Conservation (phyloP, 2,888 invertebrate genomes). For the Mythimna loreyi region DNA sequence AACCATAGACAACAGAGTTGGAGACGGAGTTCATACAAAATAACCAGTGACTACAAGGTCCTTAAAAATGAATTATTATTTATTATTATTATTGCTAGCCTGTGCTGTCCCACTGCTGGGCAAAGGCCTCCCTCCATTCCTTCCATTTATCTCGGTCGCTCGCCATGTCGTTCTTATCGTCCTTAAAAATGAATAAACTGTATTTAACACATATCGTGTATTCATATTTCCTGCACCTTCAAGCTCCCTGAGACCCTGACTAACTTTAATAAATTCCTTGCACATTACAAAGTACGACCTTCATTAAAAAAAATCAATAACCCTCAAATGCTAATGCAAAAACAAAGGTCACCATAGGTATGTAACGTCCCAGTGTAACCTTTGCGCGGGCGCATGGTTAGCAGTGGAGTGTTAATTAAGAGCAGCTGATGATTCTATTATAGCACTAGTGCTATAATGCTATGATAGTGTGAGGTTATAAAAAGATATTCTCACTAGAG, state of each 20-base stretch:
- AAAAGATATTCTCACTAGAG: too few relatives aligned
- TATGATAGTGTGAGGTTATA: not conserved
- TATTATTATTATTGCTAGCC: too few relatives aligned
- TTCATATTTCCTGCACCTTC: conserved; percentile 10
- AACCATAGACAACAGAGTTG: too few relatives aligned
- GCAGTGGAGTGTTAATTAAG: conserved; percentile 40
- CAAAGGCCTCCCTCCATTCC: too few relatives aligned
- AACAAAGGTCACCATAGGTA: conserved; percentile 73
- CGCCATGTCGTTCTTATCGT: too few relatives aligned
- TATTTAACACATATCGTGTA: not conserved
- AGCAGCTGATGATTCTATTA: conserved; percentile 48
- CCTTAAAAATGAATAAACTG: too few relatives aligned
- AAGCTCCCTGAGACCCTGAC: not conserved
- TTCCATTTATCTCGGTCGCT: too few relatives aligned
- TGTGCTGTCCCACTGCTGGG: too few relatives aligned
- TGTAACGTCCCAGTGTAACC: conserved; percentile 77
- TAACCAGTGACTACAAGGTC: too few relatives aligned
- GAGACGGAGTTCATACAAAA: too few relatives aligned
- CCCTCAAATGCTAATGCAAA: conserved; percentile 56
- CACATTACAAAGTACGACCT: conserved; percentile 28
- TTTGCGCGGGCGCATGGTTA: conserved; percentile 69
- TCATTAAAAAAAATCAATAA: conserved; percentile 56
- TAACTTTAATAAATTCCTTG: conserved; percentile 18
- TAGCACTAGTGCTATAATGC: conserved; percentile 11
- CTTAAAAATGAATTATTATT: too few relatives aligned